Base-by-base conservation (phyloP, 2,113 vertebrate species). In the Strix aluco region DNA sequence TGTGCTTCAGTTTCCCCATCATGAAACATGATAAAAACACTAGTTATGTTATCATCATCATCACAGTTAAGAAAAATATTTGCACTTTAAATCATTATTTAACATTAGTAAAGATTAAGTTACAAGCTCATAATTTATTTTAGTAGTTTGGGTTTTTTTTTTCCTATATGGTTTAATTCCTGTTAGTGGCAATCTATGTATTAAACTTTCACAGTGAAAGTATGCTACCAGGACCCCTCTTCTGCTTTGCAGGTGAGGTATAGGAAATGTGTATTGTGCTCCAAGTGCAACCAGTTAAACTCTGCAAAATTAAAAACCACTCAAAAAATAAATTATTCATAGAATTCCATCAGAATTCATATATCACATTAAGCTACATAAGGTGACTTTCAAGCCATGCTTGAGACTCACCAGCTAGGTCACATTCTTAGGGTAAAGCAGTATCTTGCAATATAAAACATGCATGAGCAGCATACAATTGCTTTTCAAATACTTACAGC, bases 341-440 rank as follows among this genome's bases (percentile, higher is more conserved):
- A 52, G n/a, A 81, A 72, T 90, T 88, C 88, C 75, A 83, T 93
- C 86, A 84, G 80, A 95, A 86, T 95, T 94, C 81, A 92, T 93
- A 63, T 61, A 67, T 92, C 88, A 52, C n/a, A 46, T 81, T 72
- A 92, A 88, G 57, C 26, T 93, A 47, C 40, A 26, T 52, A 78
- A 92, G 52, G 49, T 92, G 91, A 94, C 81, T 89, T 94, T 91
- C 34, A 79, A 92, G 88, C 22, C 44, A 42, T 38, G 30, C 42
- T 81, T 73, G 47, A 92, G 61, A 83, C 85, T 93, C 71, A 70
- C 16, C 80, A 88, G 69, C 47, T 86, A 71, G 86, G 88, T 90
- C n/a, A 86, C 67, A 88, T 57, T 95, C 82, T 78, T 61, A 79
- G 29, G 21, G 47, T 78, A 74, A 49, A 71, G 47, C 17, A 79